phyloP scores from a whole-genome alignment of 2,113 vertebrate genomes.

The Heterotis niloticus region DNA sequence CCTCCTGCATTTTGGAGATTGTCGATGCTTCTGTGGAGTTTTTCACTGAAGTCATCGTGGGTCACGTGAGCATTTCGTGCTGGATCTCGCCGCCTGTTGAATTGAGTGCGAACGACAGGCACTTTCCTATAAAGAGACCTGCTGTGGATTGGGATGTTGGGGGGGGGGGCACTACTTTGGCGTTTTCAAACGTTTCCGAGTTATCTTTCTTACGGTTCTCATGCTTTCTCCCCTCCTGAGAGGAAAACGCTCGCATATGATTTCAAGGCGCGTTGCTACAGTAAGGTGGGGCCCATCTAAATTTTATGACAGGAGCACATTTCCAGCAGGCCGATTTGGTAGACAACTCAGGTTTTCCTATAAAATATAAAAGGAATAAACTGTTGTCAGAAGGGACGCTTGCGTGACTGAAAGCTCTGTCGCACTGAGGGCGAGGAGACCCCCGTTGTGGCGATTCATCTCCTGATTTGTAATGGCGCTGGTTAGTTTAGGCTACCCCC shows the following conservation, averaged over 20 bases:
- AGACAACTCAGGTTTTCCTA: slow-evolving; percentile 15
- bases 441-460: slow-evolving; percentile 6
- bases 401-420: slow-evolving; percentile 24
- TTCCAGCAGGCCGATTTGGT: slow-evolving; percentile 39
- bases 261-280: slow-evolving; percentile 17
- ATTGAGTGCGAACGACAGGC: neutral
- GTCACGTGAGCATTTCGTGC: no score
- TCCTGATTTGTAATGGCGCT: slow-evolving; percentile 13
- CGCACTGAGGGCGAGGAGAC: slow-evolving; percentile 13
- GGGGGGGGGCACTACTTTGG: neutral
- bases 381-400: slow-evolving; percentile 26
- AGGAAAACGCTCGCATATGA: slow-evolving; percentile 15
- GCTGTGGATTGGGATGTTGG: neutral
- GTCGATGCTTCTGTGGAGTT: neutral
- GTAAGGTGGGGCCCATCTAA: slow-evolving; percentile 21
- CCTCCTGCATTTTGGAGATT: neutral
- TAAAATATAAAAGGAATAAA: slow-evolving; percentile 34
- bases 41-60: neutral
- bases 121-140: slow-evolving; percentile 7
- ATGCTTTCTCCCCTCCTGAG: neutral
- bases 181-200: neutral
- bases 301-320: slow-evolving; percentile 26
- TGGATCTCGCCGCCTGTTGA: no score
- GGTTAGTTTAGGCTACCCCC: neutral
- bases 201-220: slow-evolving; percentile 1